These are phyloP conservation scores for Lindbergichthys nudifrons DNA, from an alignment of 2,797 vertebrate genomes.

Conservation along the genomic window DNA sequence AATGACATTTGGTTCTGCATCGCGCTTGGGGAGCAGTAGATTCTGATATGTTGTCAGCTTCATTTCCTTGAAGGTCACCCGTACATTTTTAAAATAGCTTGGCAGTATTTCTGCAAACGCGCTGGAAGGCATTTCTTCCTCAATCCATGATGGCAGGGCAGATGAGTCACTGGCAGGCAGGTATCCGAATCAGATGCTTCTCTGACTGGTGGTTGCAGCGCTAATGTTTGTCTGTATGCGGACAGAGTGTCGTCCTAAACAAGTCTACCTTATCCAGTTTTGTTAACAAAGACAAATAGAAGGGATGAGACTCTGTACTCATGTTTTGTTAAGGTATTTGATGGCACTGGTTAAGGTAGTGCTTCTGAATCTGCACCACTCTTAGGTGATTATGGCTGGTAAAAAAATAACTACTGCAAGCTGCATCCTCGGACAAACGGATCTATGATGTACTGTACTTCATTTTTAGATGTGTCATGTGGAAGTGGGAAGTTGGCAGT, in stretches of 20 bases:
- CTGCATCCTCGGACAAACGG: slow-evolving; percentile 49
- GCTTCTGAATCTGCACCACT: slow-evolving; percentile 32
- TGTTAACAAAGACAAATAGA: slow-evolving; percentile 38
- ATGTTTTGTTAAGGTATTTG: slow-evolving; percentile 44
- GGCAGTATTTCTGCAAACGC: slow-evolving; percentile 64
- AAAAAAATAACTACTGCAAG: slow-evolving; percentile 48
- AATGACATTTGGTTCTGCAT: slow-evolving; percentile 65
- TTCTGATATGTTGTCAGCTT: slow-evolving; percentile 67
- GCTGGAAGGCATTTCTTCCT: slow-evolving; percentile 69
- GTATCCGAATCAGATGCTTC: slow-evolving; percentile 67
- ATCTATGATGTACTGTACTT: slow-evolving; percentile 43
- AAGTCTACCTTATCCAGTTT: slow-evolving; percentile 38
- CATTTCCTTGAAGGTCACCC: slow-evolving; percentile 78
- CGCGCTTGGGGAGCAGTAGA: slow-evolving; percentile 67
- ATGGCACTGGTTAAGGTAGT: slow-evolving; percentile 26
- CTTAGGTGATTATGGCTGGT: slow-evolving; percentile 37
- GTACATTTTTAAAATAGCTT: slow-evolving; percentile 74
- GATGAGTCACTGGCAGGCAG: slow-evolving; percentile 76
- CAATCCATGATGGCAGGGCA: slow-evolving; percentile 64
- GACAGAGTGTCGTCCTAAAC: slow-evolving; percentile 20
- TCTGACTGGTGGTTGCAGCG: slow-evolving; percentile 54
- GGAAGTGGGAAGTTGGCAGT: slow-evolving; percentile 49
- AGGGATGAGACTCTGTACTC: slow-evolving; percentile 33
- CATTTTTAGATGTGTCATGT: slow-evolving; percentile 49
- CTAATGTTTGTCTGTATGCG: slow-evolving; percentile 49